Evolutionary conservation across 2,888 invertebrate genomes (phyloP).

Genomic region (Phaonia tiefii): DNA sequence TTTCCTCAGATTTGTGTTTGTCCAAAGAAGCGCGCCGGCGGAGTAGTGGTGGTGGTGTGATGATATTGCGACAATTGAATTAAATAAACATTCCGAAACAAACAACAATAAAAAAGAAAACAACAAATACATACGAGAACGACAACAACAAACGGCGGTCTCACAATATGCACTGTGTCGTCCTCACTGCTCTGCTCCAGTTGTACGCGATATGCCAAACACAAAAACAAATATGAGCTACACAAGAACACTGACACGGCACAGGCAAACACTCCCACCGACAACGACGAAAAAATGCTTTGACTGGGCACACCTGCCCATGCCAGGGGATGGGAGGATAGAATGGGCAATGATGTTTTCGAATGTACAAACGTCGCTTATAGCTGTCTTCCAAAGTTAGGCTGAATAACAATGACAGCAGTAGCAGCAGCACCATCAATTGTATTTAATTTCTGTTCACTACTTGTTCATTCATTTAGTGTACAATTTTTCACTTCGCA

Average conservation of each 20-base stretch:
- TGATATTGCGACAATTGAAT: conserved; percentile 61
- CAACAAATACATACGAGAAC: conserved; percentile 10
- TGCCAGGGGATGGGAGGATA: not conserved
- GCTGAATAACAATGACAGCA: not conserved
- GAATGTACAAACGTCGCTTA: not conserved
- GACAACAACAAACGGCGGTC: not conserved
- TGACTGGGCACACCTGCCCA: conserved; percentile 13
- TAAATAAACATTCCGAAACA: conserved; percentile 59
- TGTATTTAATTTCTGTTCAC: conserved; percentile 21
- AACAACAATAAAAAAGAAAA: not conserved
- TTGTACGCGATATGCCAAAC: conserved; percentile 25
- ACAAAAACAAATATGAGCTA: not conserved
- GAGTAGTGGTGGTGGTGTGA: not conserved
- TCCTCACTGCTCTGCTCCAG: conserved; percentile 19
- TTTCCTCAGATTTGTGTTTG: conserved; percentile 8
- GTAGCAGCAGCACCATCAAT: conserved; percentile 32
- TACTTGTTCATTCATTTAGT: conserved; percentile 11
- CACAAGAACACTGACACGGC: not conserved
- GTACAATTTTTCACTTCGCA: not conserved
- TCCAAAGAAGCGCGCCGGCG: conserved; percentile 33
- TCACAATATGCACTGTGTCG: not conserved
- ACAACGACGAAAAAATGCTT: conserved; percentile 12
- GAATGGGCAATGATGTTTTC: not conserved
- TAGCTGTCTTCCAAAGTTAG: not conserved
- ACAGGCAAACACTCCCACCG: not conserved